Evolutionary conservation across 2,797 vertebrate genomes (phyloP), one percentile per base, ranked within the genome.

Genomic region (Orestias chungarensis): DNA sequence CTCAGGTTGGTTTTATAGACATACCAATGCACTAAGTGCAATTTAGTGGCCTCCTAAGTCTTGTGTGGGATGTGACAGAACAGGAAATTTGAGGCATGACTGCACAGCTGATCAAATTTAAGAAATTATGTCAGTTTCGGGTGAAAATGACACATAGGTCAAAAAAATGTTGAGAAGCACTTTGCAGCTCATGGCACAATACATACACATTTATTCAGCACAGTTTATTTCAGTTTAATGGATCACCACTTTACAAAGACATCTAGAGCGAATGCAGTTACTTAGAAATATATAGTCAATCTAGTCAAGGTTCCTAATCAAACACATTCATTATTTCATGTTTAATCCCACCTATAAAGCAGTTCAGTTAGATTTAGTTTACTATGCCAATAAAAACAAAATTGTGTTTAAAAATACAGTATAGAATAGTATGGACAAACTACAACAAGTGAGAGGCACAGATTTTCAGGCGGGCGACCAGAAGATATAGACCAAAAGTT

Each of bases 1-100:
- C 29, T 55, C 54, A 31, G 29, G 31, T 17, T 55, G 27, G 29
- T 55, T 31, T 31, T 15, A 55, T 31, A 55, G 29, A 31, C 52
- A 29, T 18, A 31, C 15, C 27, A 27, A 55, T 43, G 3, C 42
- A 43, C 42, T 54, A 55, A 55, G 54, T 18, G 54, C 54, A 27
- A 14, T 55, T 55, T 31, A 55, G 54, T 55, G 29, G 15, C 54
- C 54, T 55, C 52, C 52, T 55, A 31, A 31, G 52, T 18, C 29
- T 18, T 55, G 54, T 55, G 54, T 55, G 54, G 54, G 54, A 31
- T 55, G 54, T 55, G 29, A 7, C 52, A 55, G 52, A 31, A 55
- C 52, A 31, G 27, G 52, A 55, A 7, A 55, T 55, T 31, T 55
- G 54, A 14, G 1, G 54, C 50, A 54, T 54, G 25, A 54, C 25